Evolutionary conservation across 1,140 invertebrate genomes (phyloP).

Genomic region (Phenacoccus solenopsis): DNA sequence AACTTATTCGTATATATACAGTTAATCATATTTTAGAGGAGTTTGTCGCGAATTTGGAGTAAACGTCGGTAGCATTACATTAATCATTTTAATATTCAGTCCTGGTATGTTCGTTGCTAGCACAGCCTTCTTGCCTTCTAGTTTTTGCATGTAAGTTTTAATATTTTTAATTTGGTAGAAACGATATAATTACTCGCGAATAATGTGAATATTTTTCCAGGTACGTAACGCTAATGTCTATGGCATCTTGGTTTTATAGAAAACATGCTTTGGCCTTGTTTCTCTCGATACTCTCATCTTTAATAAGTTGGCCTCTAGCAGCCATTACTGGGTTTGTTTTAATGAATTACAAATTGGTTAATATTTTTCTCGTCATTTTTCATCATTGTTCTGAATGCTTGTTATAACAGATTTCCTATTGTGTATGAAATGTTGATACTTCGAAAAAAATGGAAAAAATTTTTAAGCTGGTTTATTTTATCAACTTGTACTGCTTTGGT

Average conservation of each 20-base stretch:
- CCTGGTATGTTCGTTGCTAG: slow-evolving; percentile 85
- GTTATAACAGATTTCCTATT: slow-evolving; percentile 63
- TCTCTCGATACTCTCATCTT: slow-evolving; percentile 59
- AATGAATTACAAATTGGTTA: neutral
- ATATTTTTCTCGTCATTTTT: neutral
- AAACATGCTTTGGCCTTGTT: slow-evolving; percentile 71
- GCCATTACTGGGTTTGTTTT: slow-evolving; percentile 58
- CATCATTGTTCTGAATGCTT: too few relatives aligned
- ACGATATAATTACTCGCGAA: neutral
- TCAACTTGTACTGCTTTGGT: slow-evolving; percentile 36
- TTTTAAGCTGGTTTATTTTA: slow-evolving; percentile 36
- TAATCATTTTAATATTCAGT: slow-evolving; percentile 73
- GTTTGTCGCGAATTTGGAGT: slow-evolving; percentile 83
- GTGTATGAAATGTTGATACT: slow-evolving; percentile 70
- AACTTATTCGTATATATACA: neutral
- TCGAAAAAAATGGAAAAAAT: slow-evolving; percentile 44
- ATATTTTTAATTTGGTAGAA: neutral
- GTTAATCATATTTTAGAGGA: slow-evolving; percentile 47
- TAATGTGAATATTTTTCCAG: too few relatives aligned
- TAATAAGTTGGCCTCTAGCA: slow-evolving; percentile 82
- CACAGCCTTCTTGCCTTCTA: slow-evolving; percentile 80
- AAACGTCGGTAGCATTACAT: slow-evolving; percentile 70
- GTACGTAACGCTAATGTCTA: slow-evolving; percentile 61
- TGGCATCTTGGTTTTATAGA: slow-evolving; percentile 73
- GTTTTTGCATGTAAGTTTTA: slow-evolving; percentile 68